Evolutionary conservation across 2,113 vertebrate genomes (phyloP), one percentile per base, ranked within the genome.

Genomic region (Crocuta crocuta): DNA sequence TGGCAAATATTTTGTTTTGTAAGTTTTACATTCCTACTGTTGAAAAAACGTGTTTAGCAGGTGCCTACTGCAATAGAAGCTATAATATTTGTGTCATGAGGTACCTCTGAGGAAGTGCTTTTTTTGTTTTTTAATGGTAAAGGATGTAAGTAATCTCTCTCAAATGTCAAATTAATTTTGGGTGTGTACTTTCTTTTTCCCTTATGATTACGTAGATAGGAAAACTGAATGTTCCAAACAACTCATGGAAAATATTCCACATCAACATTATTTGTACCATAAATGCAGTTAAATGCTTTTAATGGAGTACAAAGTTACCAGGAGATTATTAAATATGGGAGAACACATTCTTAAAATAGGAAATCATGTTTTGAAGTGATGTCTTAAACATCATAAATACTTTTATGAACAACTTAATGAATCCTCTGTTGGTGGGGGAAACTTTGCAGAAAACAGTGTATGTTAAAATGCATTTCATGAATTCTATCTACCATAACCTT

Each of bases 141-240:
- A 99, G 98, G 99, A 98, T 99, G 98, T 99, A 98, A 97, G 97
- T 98, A 98, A 99, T 98, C 85, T 97, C 98, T 98, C 96, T 98
- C 97, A 95, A 96, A 95, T 98, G 98, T 97, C 98, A 98, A 97
- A 98, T 98, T 98, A 97, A 98, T 98, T 98, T 95, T 98, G 99
- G 99, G 98, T 94, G 98, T 99, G 98, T 90, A 98, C 98, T 98
- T 98, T 97, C 91, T 98, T 99, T 99, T 99, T 98, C 99, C 98
- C 94, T 97, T 98, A 50, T 91, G 95, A 96, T 99, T 99, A 98
- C 98, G 99, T 98, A 98, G 97, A 84, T 98, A 11, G 99, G 99
- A 99, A 99, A 99, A 99, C 97, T 39, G 63, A 98, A 98, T 98
- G 98, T 99, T 99, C 99, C 98, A 98, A 99, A 98, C 96, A 98